phyloP scores from a whole-genome alignment of 1,140 invertebrate genomes.

The Harpegnathos saltator region DNA sequence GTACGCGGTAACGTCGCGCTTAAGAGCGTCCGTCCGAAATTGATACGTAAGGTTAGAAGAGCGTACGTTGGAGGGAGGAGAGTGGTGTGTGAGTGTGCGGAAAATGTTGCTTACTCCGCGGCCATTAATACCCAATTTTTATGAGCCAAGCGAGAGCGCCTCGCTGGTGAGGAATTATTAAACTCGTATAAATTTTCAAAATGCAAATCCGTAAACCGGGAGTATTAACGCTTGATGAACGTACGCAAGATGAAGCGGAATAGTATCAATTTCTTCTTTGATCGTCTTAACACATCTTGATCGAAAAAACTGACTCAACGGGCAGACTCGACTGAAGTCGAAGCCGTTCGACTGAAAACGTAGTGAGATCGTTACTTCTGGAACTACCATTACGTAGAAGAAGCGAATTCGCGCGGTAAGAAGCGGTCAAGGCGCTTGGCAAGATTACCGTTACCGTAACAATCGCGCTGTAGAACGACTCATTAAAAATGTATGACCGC shows the following conservation, averaged over 20 bases:
- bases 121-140: slow-evolving; percentile 39
- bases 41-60: slow-evolving; percentile 44
- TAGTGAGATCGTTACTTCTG: background rate
- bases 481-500: slow-evolving; percentile 72
- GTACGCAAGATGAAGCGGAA: no score
- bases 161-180: slow-evolving; percentile 24
- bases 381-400: background rate
- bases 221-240: no score
- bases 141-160: background rate
- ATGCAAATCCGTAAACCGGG: no score
- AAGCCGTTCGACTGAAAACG: background rate
- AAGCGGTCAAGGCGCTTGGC: background rate
- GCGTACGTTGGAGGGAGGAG: no score
- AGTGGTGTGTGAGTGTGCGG: slow-evolving; percentile 3
- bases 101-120: slow-evolving; percentile 43
- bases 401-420: background rate
- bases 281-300: no score
- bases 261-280: no score
- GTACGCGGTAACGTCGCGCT: slow-evolving; percentile 51
- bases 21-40: slow-evolving; percentile 54
- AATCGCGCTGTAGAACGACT: slow-evolving; percentile 32
- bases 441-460: background rate
- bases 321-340: no score
- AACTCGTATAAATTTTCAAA: slow-evolving; percentile 1
- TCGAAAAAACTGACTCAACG: no score